Evolutionary conservation across 2,113 vertebrate species (phyloP), one percentile per base, ranked within the genome.

Genomic region (Trematomus loennbergii): DNA sequence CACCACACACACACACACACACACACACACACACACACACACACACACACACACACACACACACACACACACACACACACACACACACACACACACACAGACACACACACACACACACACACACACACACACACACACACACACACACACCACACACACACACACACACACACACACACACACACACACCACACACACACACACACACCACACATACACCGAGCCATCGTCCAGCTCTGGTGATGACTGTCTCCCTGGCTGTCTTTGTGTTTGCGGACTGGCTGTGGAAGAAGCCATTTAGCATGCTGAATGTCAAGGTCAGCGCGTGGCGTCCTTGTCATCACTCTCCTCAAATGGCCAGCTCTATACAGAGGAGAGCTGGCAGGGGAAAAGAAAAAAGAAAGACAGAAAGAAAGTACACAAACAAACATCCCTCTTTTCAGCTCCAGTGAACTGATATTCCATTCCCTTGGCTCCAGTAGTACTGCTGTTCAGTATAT

Each of bases 261-360:
- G 95, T 92, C 94, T 93, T 81, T 93, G 93, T 96, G 95, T 97
- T 96, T 96, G 95, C 96, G 84, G 95, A 96, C 96, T 96, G 95
- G 95, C 95, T 94, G 94, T 95, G 94, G 93, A 96, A 95, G 96
- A 96, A 97, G 95, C 96, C 96, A 97, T 97, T 98, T 97, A 97
- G 95, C 96, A 95, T 92, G 93, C 92, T 97, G 96, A 97, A 97
- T 97, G 97, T 97, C 97, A 99, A 97, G 97, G 97, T 97, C 96
- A 97, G 95, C 91, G 92, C 91, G 95, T 90, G 93, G 90, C 22
- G 74, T 97, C 96, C 96, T 95, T 97, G 96, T 97, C 97, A 97
- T 98, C 96, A 95, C 95, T 97, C 95, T 96, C 94, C 92, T 96
- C 94, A 96, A 96, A 97, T 95, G 95, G 95, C 94, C 96, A 95